Evolutionary conservation across 2,888 invertebrate genomes (phyloP), one percentile per base, ranked within the genome.

Genomic region (Asteroscopus sphinx): DNA sequence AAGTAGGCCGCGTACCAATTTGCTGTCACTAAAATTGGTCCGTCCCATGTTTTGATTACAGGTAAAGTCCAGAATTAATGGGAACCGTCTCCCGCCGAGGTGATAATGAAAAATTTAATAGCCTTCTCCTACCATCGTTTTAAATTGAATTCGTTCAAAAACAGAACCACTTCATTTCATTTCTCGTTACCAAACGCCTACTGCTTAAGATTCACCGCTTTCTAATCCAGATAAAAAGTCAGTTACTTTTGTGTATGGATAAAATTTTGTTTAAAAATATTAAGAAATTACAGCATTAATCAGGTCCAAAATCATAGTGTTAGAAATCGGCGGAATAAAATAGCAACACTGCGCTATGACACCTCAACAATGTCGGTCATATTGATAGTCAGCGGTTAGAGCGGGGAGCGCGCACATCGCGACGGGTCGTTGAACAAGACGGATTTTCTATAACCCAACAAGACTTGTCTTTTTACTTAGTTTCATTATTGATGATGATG

Each of bases 21-120:
- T 82, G 72, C 77, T 71, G 74, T 68, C 75, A 62, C 69, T 68
- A 71, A 79, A 85, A 83, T 83, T 81, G 77, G 74, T 62, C 60
- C 63, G 68, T n/a, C 65, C 79, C 79, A 74, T 81, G 77, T 87
- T 88, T 83, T 85, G 85, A 87, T 89, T 84, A 83, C 80, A 82
- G 79, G 79, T 83, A 80, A 85, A 86, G 77, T 83, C 81, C 78
- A 71, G 85, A 87, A 89, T 92, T 88, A 91, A 91, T 89, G 83
- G 83, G 61, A 70, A 75, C 16, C 53, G 68, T 69, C 73, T 74
- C 77, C 68, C 70, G 72, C 49, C 61, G 75, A 74, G 73, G 79
- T 80, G 82, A 87, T 90, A 88, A 92, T 90, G 89, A 91, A 90
- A 89, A 87, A 88, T 86, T 83, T 87, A 86, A 90, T 85, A 79